A percentile compares a stretch with the other conserved stretches of the same genome.
These are phyloP conservation scores for Aphis gossypii DNA, from an alignment of 1,140 invertebrate genomes.

Conservation along the genomic window DNA sequence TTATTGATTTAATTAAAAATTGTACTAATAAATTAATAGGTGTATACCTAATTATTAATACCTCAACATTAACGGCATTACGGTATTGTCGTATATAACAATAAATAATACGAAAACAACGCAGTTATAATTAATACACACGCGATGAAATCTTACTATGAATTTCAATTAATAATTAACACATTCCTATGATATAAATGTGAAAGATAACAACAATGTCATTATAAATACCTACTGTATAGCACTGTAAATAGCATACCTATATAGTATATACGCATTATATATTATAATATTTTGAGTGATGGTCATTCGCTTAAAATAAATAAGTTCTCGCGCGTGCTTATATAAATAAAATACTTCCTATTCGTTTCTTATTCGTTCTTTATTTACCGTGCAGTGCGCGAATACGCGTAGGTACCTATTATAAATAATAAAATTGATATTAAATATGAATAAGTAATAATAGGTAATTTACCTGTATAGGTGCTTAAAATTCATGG, in stretches of 20 bases:
- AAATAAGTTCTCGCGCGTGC: slow-evolving; percentile 11
- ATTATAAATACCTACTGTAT: neutral
- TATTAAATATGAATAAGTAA: neutral
- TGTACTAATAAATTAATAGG: neutral
- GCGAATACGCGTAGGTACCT: neutral
- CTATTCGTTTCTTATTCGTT: neutral
- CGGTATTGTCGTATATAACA: slow-evolving; percentile 18
- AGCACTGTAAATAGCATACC: neutral
- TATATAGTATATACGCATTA: no score
- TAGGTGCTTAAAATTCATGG: no score
- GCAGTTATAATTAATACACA: slow-evolving; percentile 39
- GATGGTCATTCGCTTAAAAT: slow-evolving; percentile 7
- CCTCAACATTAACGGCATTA: slow-evolving; percentile 28
- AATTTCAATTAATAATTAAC: slow-evolving; percentile 39
- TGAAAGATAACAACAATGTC: slow-evolving; percentile 20
- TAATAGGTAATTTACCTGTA: neutral
- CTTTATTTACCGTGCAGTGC: neutral
- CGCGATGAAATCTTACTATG: slow-evolving; percentile 16
- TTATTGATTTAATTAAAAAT: neutral
- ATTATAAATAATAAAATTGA: neutral
- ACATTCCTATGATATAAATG: slow-evolving; percentile 43
- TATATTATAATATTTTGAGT: neutral
- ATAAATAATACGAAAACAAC: slow-evolving; percentile 33
- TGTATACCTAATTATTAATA: neutral
- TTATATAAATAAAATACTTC: neutral